These are phyloP conservation scores for Drosophila koepferae DNA, from an alignment of 2,888 invertebrate species.

Conservation along the genomic window DNA sequence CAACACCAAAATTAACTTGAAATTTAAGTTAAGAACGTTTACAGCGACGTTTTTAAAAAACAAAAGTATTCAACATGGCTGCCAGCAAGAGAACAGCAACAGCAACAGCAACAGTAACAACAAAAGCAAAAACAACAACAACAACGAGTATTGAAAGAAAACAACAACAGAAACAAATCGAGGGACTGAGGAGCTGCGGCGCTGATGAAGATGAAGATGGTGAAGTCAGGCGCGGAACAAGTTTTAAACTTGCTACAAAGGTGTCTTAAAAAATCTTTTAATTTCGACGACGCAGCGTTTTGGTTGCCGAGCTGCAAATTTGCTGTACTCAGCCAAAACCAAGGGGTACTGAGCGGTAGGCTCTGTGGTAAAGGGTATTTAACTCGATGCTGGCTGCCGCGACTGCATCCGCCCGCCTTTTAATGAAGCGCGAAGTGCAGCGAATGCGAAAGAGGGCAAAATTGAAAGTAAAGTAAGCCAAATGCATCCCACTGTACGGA, in stretches of 20 bases:
- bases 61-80: constrained; percentile 83
- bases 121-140: constrained; percentile 42
- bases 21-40: constrained; percentile 49
- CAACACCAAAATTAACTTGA: constrained; percentile 58
- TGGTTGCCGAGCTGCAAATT: constrained; percentile 71
- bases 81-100: constrained; percentile 57
- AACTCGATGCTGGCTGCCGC: constrained; percentile 20
- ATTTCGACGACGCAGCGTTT: constrained; percentile 67
- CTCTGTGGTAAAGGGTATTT: background rate
- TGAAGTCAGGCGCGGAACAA: constrained; percentile 73
- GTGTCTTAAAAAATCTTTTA: constrained; percentile 82
- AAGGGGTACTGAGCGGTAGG: background rate
- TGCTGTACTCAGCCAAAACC: constrained; percentile 71
- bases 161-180: constrained; percentile 21
- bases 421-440: constrained; percentile 85
- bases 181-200: constrained; percentile 31
- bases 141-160: constrained; percentile 53
- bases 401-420: constrained; percentile 82
- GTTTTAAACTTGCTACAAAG: constrained; percentile 81
- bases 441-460: constrained; percentile 67
- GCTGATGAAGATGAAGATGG: constrained; percentile 61
- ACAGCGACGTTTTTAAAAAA: constrained; percentile 65
- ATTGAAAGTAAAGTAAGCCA: constrained; percentile 65
- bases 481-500: constrained; percentile 63
- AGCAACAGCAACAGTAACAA: constrained; percentile 27